Evolutionary conservation across 2,888 invertebrate species (phyloP).

Genomic region (Andrena camellia): DNA sequence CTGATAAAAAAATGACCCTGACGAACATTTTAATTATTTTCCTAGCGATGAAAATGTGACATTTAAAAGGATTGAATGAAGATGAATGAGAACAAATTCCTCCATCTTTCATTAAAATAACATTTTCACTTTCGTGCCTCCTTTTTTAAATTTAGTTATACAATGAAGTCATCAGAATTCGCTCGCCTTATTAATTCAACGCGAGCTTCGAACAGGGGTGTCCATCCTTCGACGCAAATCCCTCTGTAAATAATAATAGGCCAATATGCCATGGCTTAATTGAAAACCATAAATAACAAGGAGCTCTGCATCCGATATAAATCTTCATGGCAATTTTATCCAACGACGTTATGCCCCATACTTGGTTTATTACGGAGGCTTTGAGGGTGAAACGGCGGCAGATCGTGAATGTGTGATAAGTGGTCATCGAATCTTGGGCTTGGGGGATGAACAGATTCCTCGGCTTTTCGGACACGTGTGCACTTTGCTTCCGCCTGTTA

Average conservation of each 20-base stretch:
- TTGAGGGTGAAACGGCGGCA: constrained; percentile 28
- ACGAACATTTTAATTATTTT: neutral
- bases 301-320: constrained; percentile 20
- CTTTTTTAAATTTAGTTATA: too few relatives aligned
- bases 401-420: constrained; percentile 46
- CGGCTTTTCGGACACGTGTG: constrained; percentile 2
- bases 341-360: constrained; percentile 14
- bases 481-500: constrained; percentile 14
- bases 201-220: neutral
- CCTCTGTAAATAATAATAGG: constrained; percentile 6
- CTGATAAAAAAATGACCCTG: constrained; percentile 1
- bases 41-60: neutral
- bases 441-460: neutral
- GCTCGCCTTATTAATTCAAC: too few relatives aligned
- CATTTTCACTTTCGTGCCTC: neutral
- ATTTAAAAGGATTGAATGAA: too few relatives aligned
- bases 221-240: neutral
- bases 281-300: constrained; percentile 5
- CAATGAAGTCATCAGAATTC: too few relatives aligned
- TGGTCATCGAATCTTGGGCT: constrained; percentile 26
- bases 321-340: constrained; percentile 33
- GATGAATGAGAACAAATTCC: neutral
- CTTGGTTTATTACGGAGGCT: constrained; percentile 35
- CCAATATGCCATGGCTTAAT: neutral
- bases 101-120: neutral